Conservation (phyloP, 2,888 invertebrate species). For the Parelbella ahira region DNA sequence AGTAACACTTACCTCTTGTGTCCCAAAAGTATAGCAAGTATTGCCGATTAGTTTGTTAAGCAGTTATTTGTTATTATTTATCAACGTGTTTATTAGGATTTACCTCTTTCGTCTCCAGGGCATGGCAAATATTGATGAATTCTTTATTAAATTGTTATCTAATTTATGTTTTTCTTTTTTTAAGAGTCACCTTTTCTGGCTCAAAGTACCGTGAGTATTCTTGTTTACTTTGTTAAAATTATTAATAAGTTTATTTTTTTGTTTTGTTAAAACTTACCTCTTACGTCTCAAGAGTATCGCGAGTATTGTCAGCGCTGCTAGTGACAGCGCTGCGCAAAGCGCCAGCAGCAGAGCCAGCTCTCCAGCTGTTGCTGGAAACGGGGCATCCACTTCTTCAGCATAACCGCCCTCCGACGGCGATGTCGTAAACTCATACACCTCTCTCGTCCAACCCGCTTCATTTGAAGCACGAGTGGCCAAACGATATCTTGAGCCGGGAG, state of each 20-base stretch:
- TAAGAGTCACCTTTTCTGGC: too few relatives aligned
- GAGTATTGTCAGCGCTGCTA: conserved; percentile 79
- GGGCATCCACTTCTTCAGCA: conserved; percentile 71
- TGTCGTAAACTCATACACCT: conserved; percentile 82
- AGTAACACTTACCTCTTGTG: too few relatives aligned
- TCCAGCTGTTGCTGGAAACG: conserved; percentile 70
- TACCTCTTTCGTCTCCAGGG: too few relatives aligned
- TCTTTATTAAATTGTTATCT: too few relatives aligned
- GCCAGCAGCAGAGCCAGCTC: conserved; percentile 70
- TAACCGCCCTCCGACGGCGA: conserved; percentile 74
- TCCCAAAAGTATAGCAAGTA: too few relatives aligned
- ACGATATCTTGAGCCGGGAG: conserved; percentile 81
- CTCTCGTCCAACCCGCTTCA: conserved; percentile 82
- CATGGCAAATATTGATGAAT: too few relatives aligned
- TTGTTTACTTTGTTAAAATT: too few relatives aligned
- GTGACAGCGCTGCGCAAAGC: conserved; percentile 77
- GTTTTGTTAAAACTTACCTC: conserved; percentile 45
- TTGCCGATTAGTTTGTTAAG: too few relatives aligned
- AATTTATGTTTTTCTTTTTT: too few relatives aligned
- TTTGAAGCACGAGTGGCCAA: conserved; percentile 81
- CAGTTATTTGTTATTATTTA: too few relatives aligned
- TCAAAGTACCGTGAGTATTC: too few relatives aligned
- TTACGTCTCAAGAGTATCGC: conserved; percentile 79
- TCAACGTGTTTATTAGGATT: too few relatives aligned
- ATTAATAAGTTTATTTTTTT: not conserved